phyloP scores from a whole-genome alignment of 2,113 vertebrate species.

The Tragelaphus imberbis region DNA sequence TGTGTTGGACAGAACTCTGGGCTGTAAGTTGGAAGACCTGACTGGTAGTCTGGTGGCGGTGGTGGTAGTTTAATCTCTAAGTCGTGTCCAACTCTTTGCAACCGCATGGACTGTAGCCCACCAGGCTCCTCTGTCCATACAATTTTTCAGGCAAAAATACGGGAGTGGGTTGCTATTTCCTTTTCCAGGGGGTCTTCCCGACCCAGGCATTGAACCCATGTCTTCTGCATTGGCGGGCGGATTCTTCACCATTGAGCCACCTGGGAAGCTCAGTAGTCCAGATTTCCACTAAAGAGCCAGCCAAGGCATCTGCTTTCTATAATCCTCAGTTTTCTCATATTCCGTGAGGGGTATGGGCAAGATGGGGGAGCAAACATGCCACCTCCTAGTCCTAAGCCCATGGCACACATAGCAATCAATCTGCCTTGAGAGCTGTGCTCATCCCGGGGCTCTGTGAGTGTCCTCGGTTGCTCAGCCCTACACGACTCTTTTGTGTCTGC shows the following conservation, averaged over 20 bases:
- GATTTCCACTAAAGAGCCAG: background rate
- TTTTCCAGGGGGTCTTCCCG: background rate
- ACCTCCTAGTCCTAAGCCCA: background rate
- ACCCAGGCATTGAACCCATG: background rate
- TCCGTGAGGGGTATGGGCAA: no score
- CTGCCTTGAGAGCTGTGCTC: background rate
- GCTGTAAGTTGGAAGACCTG: background rate
- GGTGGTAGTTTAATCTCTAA: background rate
- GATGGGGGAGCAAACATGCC: background rate
- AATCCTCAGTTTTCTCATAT: background rate
- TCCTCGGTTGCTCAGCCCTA: background rate
- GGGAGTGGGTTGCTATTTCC: background rate
- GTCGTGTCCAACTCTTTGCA: background rate
- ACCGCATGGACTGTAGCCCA: background rate
- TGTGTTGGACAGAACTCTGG: background rate
- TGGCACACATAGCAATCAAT: rapidly evolving
- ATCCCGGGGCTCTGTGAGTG: background rate
- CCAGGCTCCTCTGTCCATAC: background rate
- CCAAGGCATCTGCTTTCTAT: background rate
- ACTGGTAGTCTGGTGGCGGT: background rate
- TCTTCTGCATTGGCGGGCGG: background rate
- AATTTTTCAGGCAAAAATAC: background rate
- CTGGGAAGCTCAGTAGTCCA: background rate
- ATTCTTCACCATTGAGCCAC: background rate
- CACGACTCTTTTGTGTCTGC: background rate